These are phyloP conservation scores for Taurulus bubalis DNA, from an alignment of 2,113 vertebrate species.

Conservation along the genomic window DNA sequence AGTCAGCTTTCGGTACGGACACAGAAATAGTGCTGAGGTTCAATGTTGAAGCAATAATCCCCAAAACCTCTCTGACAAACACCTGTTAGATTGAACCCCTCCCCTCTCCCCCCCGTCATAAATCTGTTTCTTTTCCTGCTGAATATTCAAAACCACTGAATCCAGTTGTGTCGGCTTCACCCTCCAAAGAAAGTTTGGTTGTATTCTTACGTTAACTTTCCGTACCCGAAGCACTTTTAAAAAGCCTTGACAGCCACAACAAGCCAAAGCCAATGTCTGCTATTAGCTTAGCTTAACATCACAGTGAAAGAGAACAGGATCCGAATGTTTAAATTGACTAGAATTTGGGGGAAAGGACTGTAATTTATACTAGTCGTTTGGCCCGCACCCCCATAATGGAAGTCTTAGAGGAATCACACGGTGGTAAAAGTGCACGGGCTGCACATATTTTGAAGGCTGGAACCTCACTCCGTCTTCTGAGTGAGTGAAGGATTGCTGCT, in stretches of 20 bases:
- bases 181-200: slow-evolving; percentile 45
- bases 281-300: slow-evolving; percentile 46
- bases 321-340: slow-evolving; percentile 69
- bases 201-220: slow-evolving; percentile 52
- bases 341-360: slow-evolving; percentile 69
- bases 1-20: not conserved
- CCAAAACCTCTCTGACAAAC: slow-evolving; percentile 24
- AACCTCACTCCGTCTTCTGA: slow-evolving; percentile 79
- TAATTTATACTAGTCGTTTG: slow-evolving; percentile 72
- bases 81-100: slow-evolving; percentile 22
- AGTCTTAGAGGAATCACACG: slow-evolving; percentile 76
- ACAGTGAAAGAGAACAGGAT: slow-evolving; percentile 54
- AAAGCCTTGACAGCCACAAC: slow-evolving; percentile 41
- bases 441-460: slow-evolving; percentile 81
- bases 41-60: slow-evolving; percentile 15
- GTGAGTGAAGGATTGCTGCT: slow-evolving; percentile 79
- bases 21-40: not conserved
- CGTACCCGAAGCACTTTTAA: slow-evolving; percentile 26
- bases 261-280: slow-evolving; percentile 30
- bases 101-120: not conserved
- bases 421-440: slow-evolving; percentile 79
- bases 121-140: slow-evolving; percentile 45
- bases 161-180: slow-evolving; percentile 18
- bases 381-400: slow-evolving; percentile 67
- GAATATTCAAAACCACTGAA: slow-evolving; percentile 29